Percentiles rank a stretch among this genome's conserved stretches.
Conservation (phyloP, 1,140 invertebrate species). For the Lutraria rhynchaena region DNA sequence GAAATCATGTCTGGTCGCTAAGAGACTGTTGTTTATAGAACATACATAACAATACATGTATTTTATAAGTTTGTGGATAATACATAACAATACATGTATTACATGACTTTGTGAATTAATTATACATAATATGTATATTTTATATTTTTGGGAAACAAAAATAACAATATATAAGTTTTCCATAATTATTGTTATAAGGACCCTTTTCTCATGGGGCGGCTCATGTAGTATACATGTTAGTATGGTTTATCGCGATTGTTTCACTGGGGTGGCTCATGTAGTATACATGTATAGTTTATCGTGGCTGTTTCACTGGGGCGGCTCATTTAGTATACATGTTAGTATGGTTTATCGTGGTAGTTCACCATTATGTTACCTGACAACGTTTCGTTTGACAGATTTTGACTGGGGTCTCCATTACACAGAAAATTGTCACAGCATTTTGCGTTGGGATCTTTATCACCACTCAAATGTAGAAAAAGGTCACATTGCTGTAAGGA, state of each 20-base stretch:
- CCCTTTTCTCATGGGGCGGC: too few species aligned
- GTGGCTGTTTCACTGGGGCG: neutral
- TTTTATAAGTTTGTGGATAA: too few species aligned
- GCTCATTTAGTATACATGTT: neutral
- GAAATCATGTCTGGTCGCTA: too few species aligned
- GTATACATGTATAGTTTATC: neutral
- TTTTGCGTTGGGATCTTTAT: conserved; percentile 1
- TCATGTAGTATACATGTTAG: neutral
- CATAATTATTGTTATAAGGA: too few species aligned
- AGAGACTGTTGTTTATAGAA: too few species aligned
- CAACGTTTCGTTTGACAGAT: neutral
- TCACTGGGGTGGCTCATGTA: neutral
- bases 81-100: too few species aligned
- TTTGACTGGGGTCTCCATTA: neutral
- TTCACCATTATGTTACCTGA: neutral
- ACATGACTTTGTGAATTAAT: too few species aligned
- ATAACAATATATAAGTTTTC: too few species aligned
- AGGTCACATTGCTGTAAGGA: neutral
- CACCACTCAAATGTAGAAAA: neutral
- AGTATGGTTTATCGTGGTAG: neutral
- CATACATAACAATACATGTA: too few species aligned
- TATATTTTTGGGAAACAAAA: too few species aligned
- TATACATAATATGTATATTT: too few species aligned
- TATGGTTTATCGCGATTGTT: neutral
- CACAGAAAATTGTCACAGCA: conserved; percentile 10